Base-by-base conservation (phyloP, 23 tunicate genomes). In the Ascidia mentula region DNA sequence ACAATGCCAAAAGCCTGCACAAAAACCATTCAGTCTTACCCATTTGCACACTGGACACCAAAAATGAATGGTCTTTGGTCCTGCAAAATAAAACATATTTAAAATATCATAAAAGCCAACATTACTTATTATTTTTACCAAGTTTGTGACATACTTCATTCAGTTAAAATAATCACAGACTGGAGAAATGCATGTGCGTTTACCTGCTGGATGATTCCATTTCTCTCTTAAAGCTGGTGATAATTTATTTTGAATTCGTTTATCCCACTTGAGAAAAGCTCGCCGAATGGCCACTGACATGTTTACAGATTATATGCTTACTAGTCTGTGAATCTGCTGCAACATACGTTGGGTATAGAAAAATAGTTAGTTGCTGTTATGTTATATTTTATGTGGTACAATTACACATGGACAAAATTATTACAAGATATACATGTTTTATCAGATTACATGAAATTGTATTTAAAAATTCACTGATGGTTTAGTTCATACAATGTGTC, bases 171-270 rank as follows among this genome's bases (percentile, higher is more conserved):
- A 15, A 9, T 15, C 53, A 42, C 53, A 9, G 53, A 42, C 15
- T 42, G 15, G 15, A 15, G 53, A 9, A 9, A 9, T 12, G 12
- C 12, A 6, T 9, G 17, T 22, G 7, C 1, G 13, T 36, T 2
- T 6, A 92, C 97, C 97, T 78, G 97, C 97, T 12, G 97, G 97
- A 74, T 92, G 97, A 79, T 92, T 92, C 97, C 97, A 92, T 59
- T 87, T 87, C 31, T 38, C 70, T 40, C 65, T 78, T 74, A 86
- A 37, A 8, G 89, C 78, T 34, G 97, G 97, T 22, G 97, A 92
- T 24, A 92, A 74, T 24, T 72, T 84, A 0, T 77, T 40, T 53
- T 92, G 97, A 82, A 92, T 39, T 78, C 40, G 86, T 26, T 33
- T 20, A 40, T 91, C 97, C 86, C 82, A 80, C 31, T 38, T 34